Evolutionary conservation across 2,113 vertebrate species (phyloP).

Genomic region (Todiramphus saurophagus): DNA sequence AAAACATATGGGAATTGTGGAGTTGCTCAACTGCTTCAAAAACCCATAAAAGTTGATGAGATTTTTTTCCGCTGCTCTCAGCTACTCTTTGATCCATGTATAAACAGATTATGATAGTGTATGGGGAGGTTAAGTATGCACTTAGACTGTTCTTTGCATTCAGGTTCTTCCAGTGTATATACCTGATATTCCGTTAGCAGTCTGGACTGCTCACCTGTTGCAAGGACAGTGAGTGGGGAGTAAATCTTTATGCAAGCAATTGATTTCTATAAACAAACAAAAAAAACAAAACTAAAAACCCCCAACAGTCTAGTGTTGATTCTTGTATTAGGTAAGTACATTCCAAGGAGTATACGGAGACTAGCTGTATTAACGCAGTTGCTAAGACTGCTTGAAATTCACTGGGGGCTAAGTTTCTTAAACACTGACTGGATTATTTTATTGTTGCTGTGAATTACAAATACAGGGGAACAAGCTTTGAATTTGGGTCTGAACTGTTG

Average conservation of each 20-base stretch:
- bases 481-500: not conserved
- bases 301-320: not conserved
- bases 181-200: not conserved
- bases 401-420: not conserved
- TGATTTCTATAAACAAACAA: not conserved
- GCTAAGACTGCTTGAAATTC: not conserved
- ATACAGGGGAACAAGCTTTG: not conserved
- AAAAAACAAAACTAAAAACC: not conserved
- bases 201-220: not conserved
- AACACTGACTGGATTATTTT: not conserved
- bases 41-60: not conserved
- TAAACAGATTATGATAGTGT: not conserved
- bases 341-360: not conserved
- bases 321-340: not conserved
- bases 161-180: not conserved
- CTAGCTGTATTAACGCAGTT: not conserved
- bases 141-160: not conserved
- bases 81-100: not conserved
- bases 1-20: not conserved
- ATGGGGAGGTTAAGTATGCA: not conserved
- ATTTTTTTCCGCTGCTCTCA: not conserved
- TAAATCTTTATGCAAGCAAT: not conserved
- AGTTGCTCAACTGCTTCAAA: constrained; percentile 11
- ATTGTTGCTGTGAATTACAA: not conserved
- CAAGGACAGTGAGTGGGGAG: not conserved